Base-by-base conservation (phyloP, 2,888 invertebrate species). In the Diaperis boleti region DNA sequence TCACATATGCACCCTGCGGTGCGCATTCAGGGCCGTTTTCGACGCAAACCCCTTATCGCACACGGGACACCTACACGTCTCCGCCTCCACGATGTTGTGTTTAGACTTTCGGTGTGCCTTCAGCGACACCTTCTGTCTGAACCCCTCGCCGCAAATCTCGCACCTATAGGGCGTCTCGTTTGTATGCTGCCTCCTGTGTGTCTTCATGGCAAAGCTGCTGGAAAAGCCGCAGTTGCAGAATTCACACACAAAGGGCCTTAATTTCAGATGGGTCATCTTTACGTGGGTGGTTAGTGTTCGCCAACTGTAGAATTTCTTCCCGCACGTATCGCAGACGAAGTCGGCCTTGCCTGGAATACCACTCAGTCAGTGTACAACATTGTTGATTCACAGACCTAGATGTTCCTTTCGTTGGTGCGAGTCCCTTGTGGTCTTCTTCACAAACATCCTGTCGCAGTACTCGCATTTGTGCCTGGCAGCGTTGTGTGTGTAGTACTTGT, bases 381-480 rank as follows among this genome's bases (percentile, higher is more conserved):
- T n/a, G n/a, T n/a, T n/a, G n/a, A n/a, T n/a, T n/a, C n/a, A n/a
- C n/a, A n/a, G n/a, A 83, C 41, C 39, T 7, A 29, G 8, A 50
- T 62, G 62, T 10, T 47, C 47, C 14, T 33, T 49, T 18, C 20
- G 14, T 17, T 41, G 8, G 14, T 62, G 49, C 22, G 15, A 11
- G 7, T 59, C 41, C 14, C 83, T 70, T 31, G 82, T 82, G 18
- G 82, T 82, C 0, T 79, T 79, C 54, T 79, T 82, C 59, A 81
- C 81, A 11, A 83, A 74, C 57, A 81, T 81, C 65, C 59, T 68
- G 66, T 69, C 62, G 64, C 69, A 63, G 65, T 67, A 41, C 62
- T 70, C 49, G 62, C 84, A 84, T 2, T 81, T 76, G 66, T 82
- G 80, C 0, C 80, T 79, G 62, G 81, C 78, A 68, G 81, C 79